Evolutionary conservation across 2,113 vertebrate genomes (phyloP).

Genomic region (Petrocephalus microphthalmus): DNA sequence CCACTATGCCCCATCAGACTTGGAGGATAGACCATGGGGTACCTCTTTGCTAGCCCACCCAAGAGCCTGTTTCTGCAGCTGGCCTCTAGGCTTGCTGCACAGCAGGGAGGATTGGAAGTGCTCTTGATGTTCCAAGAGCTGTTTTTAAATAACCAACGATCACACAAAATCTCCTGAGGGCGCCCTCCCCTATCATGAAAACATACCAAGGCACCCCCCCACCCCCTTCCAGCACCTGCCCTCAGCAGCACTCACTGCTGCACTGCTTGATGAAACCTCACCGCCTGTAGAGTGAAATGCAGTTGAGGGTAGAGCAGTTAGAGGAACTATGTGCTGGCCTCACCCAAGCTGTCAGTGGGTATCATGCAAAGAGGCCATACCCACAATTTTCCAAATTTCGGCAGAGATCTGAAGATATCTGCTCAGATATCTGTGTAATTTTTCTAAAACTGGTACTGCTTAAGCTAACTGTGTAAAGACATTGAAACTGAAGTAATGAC

Average conservation of each 20-base stretch:
- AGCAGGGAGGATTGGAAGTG: not conserved
- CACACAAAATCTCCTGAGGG: not conserved
- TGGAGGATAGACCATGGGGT: not conserved
- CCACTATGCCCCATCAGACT: not conserved
- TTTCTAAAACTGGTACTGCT: not conserved
- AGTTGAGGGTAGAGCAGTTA: not conserved
- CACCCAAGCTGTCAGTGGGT: not conserved
- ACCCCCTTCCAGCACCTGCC: not conserved
- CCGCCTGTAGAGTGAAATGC: not conserved
- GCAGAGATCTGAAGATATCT: not conserved
- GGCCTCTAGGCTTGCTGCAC: not conserved
- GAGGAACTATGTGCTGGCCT: not conserved
- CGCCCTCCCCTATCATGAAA: not conserved
- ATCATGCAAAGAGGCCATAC: not conserved
- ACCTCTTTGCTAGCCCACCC: not conserved
- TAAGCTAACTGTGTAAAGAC: not conserved
- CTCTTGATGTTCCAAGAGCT: not conserved
- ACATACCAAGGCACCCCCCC: not conserved
- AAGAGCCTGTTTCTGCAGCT: not conserved
- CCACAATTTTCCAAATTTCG: not conserved
- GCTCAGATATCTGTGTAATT: not conserved
- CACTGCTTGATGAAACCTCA: not conserved
- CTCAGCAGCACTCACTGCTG: not conserved
- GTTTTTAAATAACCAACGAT: not conserved
- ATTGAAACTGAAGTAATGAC: not conserved